These are phyloP conservation scores for Probaryconus sp. DNA, from an alignment of 1,140 invertebrate genomes.

Conservation along the genomic window DNA sequence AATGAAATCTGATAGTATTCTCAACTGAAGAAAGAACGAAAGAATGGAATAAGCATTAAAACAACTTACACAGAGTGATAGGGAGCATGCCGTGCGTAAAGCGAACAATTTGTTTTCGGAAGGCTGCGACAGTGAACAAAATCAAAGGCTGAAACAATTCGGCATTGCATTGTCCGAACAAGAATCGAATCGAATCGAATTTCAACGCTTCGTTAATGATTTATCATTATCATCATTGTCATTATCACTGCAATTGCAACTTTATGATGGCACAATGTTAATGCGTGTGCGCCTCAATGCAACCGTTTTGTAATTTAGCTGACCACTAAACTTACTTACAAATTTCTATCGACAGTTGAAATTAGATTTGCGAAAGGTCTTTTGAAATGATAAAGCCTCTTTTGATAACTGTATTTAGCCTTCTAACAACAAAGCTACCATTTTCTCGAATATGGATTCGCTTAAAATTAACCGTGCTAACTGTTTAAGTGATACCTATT, in stretches of 20 bases:
- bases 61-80: neutral
- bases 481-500: constrained; percentile 65
- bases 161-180: constrained; percentile 57
- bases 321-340: no score
- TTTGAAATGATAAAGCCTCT: no score
- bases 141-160: constrained; percentile 46
- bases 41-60: neutral
- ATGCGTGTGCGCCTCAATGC: no score
- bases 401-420: constrained; percentile 50
- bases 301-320: no score
- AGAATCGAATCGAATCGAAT: constrained; percentile 58
- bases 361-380: constrained; percentile 18
- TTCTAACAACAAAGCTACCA: constrained; percentile 49
- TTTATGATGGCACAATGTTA: no score
- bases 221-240: no score
- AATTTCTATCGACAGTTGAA: neutral
- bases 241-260: no score
- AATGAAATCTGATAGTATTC: constrained; percentile 53
- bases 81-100: constrained; percentile 27
- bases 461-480: constrained; percentile 63
- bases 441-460: constrained; percentile 58
- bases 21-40: constrained; percentile 30
- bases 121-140: constrained; percentile 43
- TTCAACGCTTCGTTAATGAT: constrained; percentile 32
- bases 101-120: constrained; percentile 44